These are phyloP conservation scores for Athene cunicularia DNA, from an alignment of 2,113 vertebrate genomes.

Conservation along the genomic window DNA sequence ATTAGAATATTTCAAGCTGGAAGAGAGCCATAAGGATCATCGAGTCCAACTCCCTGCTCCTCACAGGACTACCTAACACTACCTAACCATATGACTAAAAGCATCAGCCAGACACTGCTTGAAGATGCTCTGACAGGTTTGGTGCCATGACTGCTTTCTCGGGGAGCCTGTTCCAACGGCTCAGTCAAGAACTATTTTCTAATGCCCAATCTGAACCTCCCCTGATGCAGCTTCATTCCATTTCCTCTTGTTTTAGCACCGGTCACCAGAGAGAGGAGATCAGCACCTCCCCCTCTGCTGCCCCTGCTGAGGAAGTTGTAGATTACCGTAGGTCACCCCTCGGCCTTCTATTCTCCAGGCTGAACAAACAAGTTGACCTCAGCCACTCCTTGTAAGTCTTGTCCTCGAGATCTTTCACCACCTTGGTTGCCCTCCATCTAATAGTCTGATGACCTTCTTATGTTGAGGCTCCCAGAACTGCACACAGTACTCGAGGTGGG, in stretches of 20 bases:
- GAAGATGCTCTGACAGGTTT: not conserved
- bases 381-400: not conserved
- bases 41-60: not conserved
- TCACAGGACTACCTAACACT: not conserved
- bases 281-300: not conserved
- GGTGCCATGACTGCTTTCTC: too few species aligned
- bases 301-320: not conserved
- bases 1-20: not conserved
- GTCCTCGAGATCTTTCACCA: not conserved
- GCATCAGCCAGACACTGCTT: rapidly evolving
- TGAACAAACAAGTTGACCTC: not conserved
- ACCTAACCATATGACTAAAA: not conserved
- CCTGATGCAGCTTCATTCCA: not conserved
- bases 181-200: not conserved
- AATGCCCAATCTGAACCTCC: not conserved
- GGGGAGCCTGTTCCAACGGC: not conserved
- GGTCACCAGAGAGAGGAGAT: not conserved
- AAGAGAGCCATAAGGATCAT: not conserved
- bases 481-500: not conserved
- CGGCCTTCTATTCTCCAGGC: not conserved
- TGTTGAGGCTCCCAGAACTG: not conserved
- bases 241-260: not conserved
- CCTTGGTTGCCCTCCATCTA: not conserved
- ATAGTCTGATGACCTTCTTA: not conserved
- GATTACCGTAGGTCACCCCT: not conserved